A percentile compares a stretch with the other conserved stretches of the same genome.
These are phyloP conservation scores for Plotosus lineatus DNA, from an alignment of 2,113 vertebrate genomes.

Conservation along the genomic window DNA sequence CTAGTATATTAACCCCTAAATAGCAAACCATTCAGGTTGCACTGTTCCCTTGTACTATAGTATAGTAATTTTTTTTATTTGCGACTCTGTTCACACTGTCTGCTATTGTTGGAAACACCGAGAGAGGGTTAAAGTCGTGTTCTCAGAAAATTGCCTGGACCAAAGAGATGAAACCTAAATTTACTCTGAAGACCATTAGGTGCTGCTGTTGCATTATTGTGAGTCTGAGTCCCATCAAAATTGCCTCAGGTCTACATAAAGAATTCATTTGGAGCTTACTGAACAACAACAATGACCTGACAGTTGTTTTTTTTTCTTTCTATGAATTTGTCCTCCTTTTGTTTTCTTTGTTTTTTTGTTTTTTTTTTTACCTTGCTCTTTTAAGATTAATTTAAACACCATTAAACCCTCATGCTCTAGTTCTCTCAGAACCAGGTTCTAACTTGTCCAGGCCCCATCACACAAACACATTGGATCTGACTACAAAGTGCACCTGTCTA, in stretches of 20 bases:
- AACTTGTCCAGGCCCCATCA: constrained; percentile 18
- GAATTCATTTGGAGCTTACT: neutral
- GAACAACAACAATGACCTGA: neutral
- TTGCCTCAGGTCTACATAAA: neutral
- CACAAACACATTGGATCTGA: constrained; percentile 35
- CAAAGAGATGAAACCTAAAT: no score
- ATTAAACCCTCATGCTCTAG: neutral
- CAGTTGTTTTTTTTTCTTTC: neutral
- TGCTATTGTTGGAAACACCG: neutral
- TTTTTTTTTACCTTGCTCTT: neutral
- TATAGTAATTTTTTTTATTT: no score
- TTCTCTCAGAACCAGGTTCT: constrained; percentile 38
- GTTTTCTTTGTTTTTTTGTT: neutral
- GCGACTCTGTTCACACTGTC: neutral
- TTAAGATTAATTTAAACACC: constrained; percentile 7
- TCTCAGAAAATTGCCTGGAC: constrained; percentile 2
- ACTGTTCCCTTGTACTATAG: no score
- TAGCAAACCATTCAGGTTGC: no score
- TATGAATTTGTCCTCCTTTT: neutral
- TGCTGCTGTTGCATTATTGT: constrained; percentile 50
- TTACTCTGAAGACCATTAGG: constrained; percentile 41
- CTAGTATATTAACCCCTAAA: no score
- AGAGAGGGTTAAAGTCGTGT: neutral
- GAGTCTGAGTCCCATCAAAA: no score
- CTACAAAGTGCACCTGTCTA: constrained; percentile 49